Evolutionary conservation across 2,888 invertebrate species (phyloP).

Genomic region (Dynastes maya): DNA sequence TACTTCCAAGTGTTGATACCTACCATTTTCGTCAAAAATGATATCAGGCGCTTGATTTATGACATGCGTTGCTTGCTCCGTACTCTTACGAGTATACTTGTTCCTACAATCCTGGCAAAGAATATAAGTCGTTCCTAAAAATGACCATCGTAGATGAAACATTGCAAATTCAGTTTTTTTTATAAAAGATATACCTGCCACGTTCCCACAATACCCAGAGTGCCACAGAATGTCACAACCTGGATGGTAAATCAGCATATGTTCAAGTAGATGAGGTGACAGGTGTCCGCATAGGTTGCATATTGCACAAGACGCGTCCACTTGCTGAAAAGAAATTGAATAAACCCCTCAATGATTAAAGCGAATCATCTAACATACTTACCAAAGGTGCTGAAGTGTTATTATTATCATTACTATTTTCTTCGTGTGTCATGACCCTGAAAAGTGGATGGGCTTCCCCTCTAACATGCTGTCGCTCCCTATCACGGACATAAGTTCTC

Average conservation of each 20-base stretch:
- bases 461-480: conserved; percentile 69
- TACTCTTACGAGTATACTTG: conserved; percentile 64
- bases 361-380: neutral
- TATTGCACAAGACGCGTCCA: conserved; percentile 59
- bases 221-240: conserved; percentile 73
- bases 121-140: conserved; percentile 63
- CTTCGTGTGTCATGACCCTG: conserved; percentile 55
- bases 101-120: conserved; percentile 73
- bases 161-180: neutral
- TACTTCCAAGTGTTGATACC: conserved; percentile 1
- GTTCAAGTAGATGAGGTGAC: conserved; percentile 68
- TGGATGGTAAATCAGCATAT: conserved; percentile 73
- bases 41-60: conserved; percentile 68
- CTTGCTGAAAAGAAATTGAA: conserved; percentile 42
- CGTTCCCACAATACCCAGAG: conserved; percentile 72
- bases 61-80: conserved; percentile 56
- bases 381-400: conserved; percentile 35
- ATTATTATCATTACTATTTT: conserved; percentile 42
- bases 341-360: neutral
- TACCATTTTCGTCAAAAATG: conserved; percentile 66
- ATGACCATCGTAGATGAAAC: neutral
- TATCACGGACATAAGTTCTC: conserved; percentile 60
- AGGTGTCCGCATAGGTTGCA: conserved; percentile 69
- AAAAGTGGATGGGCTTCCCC: conserved; percentile 70
- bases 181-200: conserved; percentile 60